These are phyloP conservation scores for Orius insidiosus DNA, from an alignment of 1,140 invertebrate genomes.

Conservation along the genomic window DNA sequence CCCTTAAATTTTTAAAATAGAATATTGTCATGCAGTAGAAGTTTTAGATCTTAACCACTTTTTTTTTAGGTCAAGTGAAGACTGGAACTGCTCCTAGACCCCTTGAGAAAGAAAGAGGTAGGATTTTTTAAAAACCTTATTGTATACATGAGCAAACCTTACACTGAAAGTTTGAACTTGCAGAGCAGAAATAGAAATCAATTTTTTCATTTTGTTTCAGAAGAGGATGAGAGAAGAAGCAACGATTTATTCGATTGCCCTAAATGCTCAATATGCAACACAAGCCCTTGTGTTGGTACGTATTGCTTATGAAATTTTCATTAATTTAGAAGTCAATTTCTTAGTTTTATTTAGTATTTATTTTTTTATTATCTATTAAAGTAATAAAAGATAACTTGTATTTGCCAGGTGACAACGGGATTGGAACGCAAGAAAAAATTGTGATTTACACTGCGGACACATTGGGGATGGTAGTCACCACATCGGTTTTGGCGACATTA, in stretches of 20 bases:
- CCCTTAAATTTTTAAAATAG: too few relatives aligned
- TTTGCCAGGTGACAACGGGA: constrained; percentile 7
- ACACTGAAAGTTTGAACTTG: not conserved
- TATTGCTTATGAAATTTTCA: not conserved
- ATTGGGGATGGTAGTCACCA: constrained; percentile 56
- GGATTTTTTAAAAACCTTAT: constrained; percentile 1
- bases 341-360: too few relatives aligned
- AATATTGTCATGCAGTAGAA: too few relatives aligned
- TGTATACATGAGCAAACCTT: not conserved
- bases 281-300: constrained; percentile 17
- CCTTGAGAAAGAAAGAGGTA: not conserved
- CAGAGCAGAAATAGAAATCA: too few relatives aligned
- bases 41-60: too few relatives aligned
- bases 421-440: constrained; percentile 27
- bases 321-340: not conserved
- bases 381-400: not conserved
- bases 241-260: constrained; percentile 9
- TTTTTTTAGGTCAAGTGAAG: constrained; percentile 8
- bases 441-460: constrained; percentile 64
- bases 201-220: constrained; percentile 1
- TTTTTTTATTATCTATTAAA: not conserved
- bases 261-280: constrained; percentile 17
- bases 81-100: not conserved
- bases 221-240: too few relatives aligned
- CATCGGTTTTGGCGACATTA: constrained; percentile 57